Percentiles rank a stretch among this genome's conserved stretches.
Evolutionary conservation across 2,888 invertebrate species (phyloP).

Genomic region (Folsomia candida): DNA sequence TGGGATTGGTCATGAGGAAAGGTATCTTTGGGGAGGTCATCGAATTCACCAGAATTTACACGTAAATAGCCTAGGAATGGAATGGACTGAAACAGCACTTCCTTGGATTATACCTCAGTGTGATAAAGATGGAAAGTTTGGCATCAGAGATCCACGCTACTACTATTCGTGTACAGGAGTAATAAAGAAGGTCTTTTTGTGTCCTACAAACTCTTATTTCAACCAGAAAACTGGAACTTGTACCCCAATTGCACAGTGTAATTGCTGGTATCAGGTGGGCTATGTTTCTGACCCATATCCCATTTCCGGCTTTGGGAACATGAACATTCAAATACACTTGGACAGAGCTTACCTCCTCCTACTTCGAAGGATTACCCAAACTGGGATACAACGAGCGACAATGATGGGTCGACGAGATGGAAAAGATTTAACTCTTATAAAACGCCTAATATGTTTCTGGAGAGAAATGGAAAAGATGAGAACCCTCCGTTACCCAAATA

Average conservation of each 20-base stretch:
- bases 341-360: conserved; percentile 40
- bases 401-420: conserved; percentile 22
- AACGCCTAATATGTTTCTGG: conserved; percentile 46
- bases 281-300: conserved; percentile 33
- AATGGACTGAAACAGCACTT: conserved; percentile 10
- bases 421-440: conserved; percentile 26
- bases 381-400: conserved; percentile 18
- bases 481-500: conserved; percentile 37
- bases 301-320: conserved; percentile 12
- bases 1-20: conserved; percentile 27
- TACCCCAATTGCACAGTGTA: conserved; percentile 31
- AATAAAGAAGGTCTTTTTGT: conserved; percentile 27
- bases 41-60: conserved; percentile 8
- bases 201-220: conserved; percentile 47
- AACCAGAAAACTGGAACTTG: conserved; percentile 30
- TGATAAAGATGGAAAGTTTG: conserved; percentile 27
- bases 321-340: conserved; percentile 42
- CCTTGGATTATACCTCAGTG: conserved; percentile 40
- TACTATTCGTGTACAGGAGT: conserved; percentile 31
- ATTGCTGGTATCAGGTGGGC: conserved; percentile 46
- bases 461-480: conserved; percentile 47
- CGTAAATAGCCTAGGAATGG: conserved; percentile 18
- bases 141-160: conserved; percentile 39
- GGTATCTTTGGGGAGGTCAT: conserved; percentile 38
- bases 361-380: conserved; percentile 22